These are phyloP conservation scores for Ceuthmochares aereus DNA, from an alignment of 2,113 vertebrate species.

Conservation along the genomic window DNA sequence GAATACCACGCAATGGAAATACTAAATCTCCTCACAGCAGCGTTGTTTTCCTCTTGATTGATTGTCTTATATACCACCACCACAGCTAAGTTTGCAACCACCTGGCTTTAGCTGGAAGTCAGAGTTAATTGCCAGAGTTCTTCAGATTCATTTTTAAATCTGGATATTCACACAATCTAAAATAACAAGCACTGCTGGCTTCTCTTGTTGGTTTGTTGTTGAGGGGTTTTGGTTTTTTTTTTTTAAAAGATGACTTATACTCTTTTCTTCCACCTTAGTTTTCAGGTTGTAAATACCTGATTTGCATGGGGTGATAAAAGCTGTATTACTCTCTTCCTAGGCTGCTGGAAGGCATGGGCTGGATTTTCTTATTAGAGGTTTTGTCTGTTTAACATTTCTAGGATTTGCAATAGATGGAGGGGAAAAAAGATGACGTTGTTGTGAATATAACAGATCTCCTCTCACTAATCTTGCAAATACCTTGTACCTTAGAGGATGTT, in stretches of 20 bases:
- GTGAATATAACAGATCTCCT: background rate
- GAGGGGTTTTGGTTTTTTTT: no score
- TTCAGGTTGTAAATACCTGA: background rate
- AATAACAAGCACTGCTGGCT: background rate
- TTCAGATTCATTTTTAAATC: background rate
- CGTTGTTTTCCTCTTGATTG: background rate
- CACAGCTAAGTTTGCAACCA: background rate
- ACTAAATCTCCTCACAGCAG: background rate
- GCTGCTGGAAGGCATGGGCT: background rate
- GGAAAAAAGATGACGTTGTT: rapidly evolving
- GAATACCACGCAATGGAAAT: background rate
- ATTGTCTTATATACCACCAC: rapidly evolving
- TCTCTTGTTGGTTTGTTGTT: background rate
- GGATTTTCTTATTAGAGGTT: background rate
- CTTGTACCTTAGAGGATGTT: background rate
- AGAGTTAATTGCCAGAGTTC: background rate
- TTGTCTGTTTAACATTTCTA: background rate
- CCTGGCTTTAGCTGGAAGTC: background rate
- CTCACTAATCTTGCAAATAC: background rate
- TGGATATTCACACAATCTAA: background rate
- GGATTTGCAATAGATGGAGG: background rate
- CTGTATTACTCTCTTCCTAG: background rate
- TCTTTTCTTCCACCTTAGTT: background rate
- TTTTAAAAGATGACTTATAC: background rate
- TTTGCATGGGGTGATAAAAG: background rate